A percentile compares a stretch with the other conserved stretches of the same genome.
Conservation (phyloP, 2,888 invertebrate species). For the Stegophylla sp. region DNA sequence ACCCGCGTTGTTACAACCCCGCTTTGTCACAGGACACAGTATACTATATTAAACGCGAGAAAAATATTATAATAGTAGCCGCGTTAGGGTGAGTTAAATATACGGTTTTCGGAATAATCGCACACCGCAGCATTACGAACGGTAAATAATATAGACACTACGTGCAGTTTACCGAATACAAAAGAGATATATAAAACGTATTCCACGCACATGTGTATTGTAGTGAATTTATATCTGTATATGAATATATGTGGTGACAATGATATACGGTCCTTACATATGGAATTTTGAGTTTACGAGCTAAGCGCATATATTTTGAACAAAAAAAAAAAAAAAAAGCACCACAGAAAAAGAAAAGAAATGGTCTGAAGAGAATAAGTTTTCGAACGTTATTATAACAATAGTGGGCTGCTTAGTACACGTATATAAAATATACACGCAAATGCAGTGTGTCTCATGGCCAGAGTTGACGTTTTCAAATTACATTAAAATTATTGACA, state of each 20-base stretch:
- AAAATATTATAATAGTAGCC: background rate
- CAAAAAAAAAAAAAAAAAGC: background rate
- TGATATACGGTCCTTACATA: constrained; percentile 36
- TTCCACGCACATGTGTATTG: background rate
- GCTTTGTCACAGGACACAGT: too few relatives aligned
- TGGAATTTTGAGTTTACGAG: constrained; percentile 27
- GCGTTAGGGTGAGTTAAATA: background rate
- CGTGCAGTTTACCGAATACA: background rate
- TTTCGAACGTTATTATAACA: constrained; percentile 13
- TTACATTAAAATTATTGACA: too few relatives aligned
- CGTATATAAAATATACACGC: too few relatives aligned
- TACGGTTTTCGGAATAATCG: background rate
- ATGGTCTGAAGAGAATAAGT: background rate
- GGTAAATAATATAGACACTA: background rate
- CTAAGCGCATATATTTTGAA: constrained; percentile 5
- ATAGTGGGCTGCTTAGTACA: background rate
- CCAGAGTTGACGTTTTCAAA: too few relatives aligned
- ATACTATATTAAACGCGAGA: too few relatives aligned
- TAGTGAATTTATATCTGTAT: background rate
- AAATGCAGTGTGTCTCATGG: too few relatives aligned
- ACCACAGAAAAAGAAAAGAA: constrained; percentile 6
- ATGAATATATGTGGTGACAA: constrained; percentile 16
- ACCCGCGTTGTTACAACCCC: background rate
- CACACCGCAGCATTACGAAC: background rate
- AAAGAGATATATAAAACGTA: background rate